Evolutionary conservation across 2,797 vertebrate species (phyloP).

Genomic region (Oreortyx pictus): DNA sequence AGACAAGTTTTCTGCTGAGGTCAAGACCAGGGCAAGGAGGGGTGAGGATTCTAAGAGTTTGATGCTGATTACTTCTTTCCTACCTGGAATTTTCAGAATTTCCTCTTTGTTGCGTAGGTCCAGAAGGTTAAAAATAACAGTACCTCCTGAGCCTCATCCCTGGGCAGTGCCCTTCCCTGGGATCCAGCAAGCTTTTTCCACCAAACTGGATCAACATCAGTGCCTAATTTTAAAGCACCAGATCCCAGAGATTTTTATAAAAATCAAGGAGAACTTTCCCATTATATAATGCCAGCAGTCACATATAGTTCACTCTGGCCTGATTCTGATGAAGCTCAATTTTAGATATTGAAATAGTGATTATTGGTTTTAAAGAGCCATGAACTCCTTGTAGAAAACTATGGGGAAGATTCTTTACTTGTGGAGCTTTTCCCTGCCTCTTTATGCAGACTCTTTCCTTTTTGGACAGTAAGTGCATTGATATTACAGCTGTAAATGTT

Average conservation of each 20-base stretch:
- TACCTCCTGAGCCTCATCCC: slow-evolving; percentile 65
- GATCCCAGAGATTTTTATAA: too few relatives aligned
- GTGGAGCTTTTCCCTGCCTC: slow-evolving; percentile 14
- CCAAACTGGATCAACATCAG: slow-evolving; percentile 68
- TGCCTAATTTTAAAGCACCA: slow-evolving; percentile 76
- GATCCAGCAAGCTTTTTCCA: slow-evolving; percentile 66
- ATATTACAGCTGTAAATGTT: not conserved
- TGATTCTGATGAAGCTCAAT: slow-evolving; percentile 61
- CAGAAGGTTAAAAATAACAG: slow-evolving; percentile 78
- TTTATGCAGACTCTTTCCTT: slow-evolving; percentile 55
- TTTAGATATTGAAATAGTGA: slow-evolving; percentile 71
- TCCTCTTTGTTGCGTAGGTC: slow-evolving; percentile 55
- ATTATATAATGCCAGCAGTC: slow-evolving; percentile 71
- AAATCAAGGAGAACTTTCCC: slow-evolving; percentile 69
- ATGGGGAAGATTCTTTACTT: slow-evolving; percentile 34
- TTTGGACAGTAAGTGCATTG: not conserved
- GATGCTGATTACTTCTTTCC: slow-evolving; percentile 41
- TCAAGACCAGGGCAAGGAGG: not conserved
- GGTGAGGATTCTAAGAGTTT: slow-evolving; percentile 39
- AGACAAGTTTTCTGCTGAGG: slow-evolving; percentile 17
- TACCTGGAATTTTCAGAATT: slow-evolving; percentile 69
- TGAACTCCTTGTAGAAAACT: slow-evolving; percentile 47
- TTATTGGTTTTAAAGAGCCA: slow-evolving; percentile 75
- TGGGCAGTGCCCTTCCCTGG: slow-evolving; percentile 64
- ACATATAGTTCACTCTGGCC: slow-evolving; percentile 28